These are phyloP conservation scores for Eufriesea mexicana DNA, from an alignment of 1,140 invertebrate genomes.

Conservation along the genomic window DNA sequence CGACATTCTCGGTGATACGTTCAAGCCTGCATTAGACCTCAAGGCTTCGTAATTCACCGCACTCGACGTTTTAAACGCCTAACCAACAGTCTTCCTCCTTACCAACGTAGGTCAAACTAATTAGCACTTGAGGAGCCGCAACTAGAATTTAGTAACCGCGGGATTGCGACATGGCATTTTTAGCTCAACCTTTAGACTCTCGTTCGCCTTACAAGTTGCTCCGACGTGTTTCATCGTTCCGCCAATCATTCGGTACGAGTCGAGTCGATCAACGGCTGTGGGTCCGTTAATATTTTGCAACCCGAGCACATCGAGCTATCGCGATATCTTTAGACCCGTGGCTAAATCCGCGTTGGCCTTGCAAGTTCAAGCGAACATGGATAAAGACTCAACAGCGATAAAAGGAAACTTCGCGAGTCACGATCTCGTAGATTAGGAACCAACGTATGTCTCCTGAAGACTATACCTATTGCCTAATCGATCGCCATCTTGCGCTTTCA, in stretches of 20 bases:
- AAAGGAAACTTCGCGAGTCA: neutral
- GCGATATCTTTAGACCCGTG: neutral
- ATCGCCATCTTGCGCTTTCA: neutral
- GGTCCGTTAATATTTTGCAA: neutral
- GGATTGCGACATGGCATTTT: no score
- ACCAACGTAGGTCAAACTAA: neutral
- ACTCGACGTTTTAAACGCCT: neutral
- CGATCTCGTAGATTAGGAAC: neutral
- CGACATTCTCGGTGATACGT: neutral
- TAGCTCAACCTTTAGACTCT: neutral
- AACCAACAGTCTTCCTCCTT: neutral
- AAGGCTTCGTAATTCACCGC: conserved; percentile 8
- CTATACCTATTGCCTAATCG: neutral
- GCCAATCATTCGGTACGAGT: neutral
- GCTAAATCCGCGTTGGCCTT: neutral
- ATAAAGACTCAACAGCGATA: neutral
- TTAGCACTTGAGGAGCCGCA: neutral
- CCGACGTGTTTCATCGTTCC: neutral
- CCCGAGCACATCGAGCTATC: neutral
- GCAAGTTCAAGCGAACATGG: neutral
- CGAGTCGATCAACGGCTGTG: no score
- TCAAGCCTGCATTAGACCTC: neutral
- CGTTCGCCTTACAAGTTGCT: neutral
- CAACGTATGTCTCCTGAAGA: neutral
- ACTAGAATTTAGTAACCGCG: conserved; percentile 2